Conservation (phyloP, 2,113 vertebrate species). For the Muscicapa adusta region DNA sequence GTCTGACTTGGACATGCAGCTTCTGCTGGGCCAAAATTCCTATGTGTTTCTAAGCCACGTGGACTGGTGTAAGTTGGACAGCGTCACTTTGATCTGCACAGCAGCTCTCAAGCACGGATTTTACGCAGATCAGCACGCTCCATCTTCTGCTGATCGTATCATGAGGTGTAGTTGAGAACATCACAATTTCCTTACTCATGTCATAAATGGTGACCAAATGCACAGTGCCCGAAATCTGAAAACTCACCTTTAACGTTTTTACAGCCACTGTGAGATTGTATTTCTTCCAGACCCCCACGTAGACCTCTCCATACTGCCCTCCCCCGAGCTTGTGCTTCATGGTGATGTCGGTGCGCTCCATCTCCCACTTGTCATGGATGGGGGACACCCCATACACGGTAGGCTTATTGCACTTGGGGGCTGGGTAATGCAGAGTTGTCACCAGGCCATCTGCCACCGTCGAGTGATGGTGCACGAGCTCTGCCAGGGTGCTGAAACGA, state of each 20-base stretch:
- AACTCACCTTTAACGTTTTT: slow-evolving; percentile 92
- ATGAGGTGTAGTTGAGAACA: not conserved
- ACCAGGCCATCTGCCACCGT: slow-evolving; percentile 97
- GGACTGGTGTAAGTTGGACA: not conserved
- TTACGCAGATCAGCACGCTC: not conserved
- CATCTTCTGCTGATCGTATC: not conserved
- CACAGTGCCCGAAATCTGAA: not conserved
- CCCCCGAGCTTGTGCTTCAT: slow-evolving; percentile 99
- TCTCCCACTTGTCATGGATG: slow-evolving; percentile 99
- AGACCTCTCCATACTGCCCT: slow-evolving; percentile 97
- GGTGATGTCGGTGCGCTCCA: slow-evolving; percentile 98
- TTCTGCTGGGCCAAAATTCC: not conserved
- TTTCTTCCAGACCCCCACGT: slow-evolving; percentile 97
- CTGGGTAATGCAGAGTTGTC: slow-evolving; percentile 96
- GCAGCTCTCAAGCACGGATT: not conserved
- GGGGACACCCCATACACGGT: slow-evolving; percentile 98
- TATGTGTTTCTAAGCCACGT: not conserved
- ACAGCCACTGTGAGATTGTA: slow-evolving; percentile 97
- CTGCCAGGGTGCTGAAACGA: slow-evolving; percentile 93
- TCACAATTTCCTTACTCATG: not conserved
- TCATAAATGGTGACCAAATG: not conserved
- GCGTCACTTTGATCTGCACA: not conserved
- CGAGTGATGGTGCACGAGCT: slow-evolving; percentile 97
- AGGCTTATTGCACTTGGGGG: slow-evolving; percentile 98
- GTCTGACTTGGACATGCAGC: not conserved